Evolutionary conservation across 2,888 invertebrate genomes (phyloP).

Genomic region (Mongoloraphidia duomilia): DNA sequence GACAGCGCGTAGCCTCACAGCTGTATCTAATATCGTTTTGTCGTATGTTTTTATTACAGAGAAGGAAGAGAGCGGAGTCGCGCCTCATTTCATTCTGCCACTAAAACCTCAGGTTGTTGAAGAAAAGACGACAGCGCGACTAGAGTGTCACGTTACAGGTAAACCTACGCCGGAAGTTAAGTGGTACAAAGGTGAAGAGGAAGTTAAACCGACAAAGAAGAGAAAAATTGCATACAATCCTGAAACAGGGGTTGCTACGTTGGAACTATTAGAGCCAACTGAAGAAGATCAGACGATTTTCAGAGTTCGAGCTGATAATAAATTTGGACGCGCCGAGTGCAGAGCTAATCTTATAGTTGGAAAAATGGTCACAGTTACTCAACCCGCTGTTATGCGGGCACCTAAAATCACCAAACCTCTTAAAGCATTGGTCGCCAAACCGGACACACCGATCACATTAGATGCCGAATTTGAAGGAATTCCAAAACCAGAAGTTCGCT

Average conservation of each 20-base stretch:
- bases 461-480: conserved; percentile 58
- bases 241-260: conserved; percentile 44
- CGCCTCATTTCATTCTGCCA: conserved; percentile 50
- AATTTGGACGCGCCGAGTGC: conserved; percentile 57
- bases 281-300: conserved; percentile 53
- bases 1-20: not conserved
- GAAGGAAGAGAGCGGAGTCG: conserved; percentile 54
- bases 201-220: conserved; percentile 41
- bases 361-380: conserved; percentile 30
- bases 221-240: conserved; percentile 42
- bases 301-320: conserved; percentile 55
- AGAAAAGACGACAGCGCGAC: conserved; percentile 42
- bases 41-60: conserved; percentile 26
- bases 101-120: conserved; percentile 49
- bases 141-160: conserved; percentile 54
- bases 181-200: conserved; percentile 50
- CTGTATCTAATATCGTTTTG: conserved; percentile 1
- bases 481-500: conserved; percentile 60
- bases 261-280: conserved; percentile 48
- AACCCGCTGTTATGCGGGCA: conserved; percentile 41
- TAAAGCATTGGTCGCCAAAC: conserved; percentile 55
- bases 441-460: conserved; percentile 51
- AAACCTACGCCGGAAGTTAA: conserved; percentile 54
- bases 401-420: conserved; percentile 68
- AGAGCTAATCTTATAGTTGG: conserved; percentile 55